A percentile compares a stretch with the other conserved stretches of the same genome.
These are phyloP conservation scores for Argyrosomus regius DNA, from an alignment of 2,797 vertebrate species.

Conservation along the genomic window DNA sequence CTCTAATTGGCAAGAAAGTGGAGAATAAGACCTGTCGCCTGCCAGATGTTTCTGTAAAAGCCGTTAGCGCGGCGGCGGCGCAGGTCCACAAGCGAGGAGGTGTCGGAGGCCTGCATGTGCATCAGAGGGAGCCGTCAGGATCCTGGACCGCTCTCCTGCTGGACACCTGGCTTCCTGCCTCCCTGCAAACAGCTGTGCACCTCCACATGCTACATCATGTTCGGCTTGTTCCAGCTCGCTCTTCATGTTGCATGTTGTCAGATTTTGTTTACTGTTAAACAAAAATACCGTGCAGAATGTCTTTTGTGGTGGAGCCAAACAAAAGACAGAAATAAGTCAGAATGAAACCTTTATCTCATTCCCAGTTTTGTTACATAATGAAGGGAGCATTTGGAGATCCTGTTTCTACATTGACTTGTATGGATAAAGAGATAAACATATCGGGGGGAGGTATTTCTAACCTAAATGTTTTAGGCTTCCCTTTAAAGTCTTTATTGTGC, in stretches of 20 bases:
- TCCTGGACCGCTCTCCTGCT: slow-evolving; percentile 50
- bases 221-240: background rate
- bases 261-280: slow-evolving; percentile 39
- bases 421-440: slow-evolving; percentile 29
- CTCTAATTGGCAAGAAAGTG: slow-evolving; percentile 78
- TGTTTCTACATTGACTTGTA: slow-evolving; percentile 2
- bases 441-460: slow-evolving; percentile 13
- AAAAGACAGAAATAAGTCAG: slow-evolving; percentile 27
- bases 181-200: slow-evolving; percentile 49
- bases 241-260: slow-evolving; percentile 27
- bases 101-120: slow-evolving; percentile 68
- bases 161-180: slow-evolving; percentile 68
- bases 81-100: slow-evolving; percentile 68
- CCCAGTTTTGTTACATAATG: slow-evolving; percentile 38
- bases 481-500: slow-evolving; percentile 16
- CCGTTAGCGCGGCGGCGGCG: slow-evolving; percentile 39
- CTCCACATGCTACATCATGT: slow-evolving; percentile 30
- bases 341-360: slow-evolving; percentile 22
- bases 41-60: slow-evolving; percentile 82
- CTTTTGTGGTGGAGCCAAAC: slow-evolving; percentile 28
- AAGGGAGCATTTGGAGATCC: slow-evolving; percentile 20
- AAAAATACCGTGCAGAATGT: slow-evolving; percentile 6
- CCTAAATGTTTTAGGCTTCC: slow-evolving; percentile 11
- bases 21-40: slow-evolving; percentile 63
- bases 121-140: slow-evolving; percentile 47